Evolutionary conservation across 2,113 vertebrate genomes (phyloP).

Genomic region (Notiomystis cincta): DNA sequence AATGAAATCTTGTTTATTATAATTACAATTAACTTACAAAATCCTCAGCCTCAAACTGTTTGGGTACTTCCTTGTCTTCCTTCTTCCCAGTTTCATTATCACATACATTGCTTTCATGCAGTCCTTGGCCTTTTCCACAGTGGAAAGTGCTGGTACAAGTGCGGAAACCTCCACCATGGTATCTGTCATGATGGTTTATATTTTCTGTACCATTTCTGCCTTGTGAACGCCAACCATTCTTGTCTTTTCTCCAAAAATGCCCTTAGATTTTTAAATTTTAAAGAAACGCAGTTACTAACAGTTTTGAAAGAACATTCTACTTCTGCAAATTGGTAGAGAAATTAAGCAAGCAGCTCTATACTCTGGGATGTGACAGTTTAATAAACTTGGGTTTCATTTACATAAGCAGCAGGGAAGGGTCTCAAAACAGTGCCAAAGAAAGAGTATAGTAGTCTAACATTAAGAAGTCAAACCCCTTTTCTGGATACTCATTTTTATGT

Average conservation of each 20-base stretch:
- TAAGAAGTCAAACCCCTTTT: neutral
- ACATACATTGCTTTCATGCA: slow-evolving; percentile 59
- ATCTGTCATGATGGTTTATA: slow-evolving; percentile 59
- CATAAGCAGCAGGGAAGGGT: neutral
- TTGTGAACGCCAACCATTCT: slow-evolving; percentile 74
- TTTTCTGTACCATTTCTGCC: slow-evolving; percentile 73
- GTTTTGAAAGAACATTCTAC: neutral
- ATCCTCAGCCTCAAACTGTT: slow-evolving; percentile 78
- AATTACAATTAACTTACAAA: slow-evolving; percentile 74
- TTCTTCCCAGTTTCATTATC: slow-evolving; percentile 62
- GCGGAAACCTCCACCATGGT: slow-evolving; percentile 65
- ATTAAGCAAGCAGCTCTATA: neutral
- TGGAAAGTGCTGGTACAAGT: slow-evolving; percentile 62
- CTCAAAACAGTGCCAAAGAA: neutral
- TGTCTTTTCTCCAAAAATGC: slow-evolving; percentile 76
- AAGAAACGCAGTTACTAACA: neutral
- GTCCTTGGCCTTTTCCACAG: slow-evolving; percentile 68
- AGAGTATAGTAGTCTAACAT: neutral
- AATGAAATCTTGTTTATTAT: neutral
- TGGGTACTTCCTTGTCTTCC: slow-evolving; percentile 68
- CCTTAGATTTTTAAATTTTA: slow-evolving; percentile 56
- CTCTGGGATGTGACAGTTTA: neutral
- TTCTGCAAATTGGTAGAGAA: neutral
- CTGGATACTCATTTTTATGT: neutral
- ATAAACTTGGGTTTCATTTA: neutral